These are phyloP conservation scores for Poliocrania exsul DNA, from an alignment of 2,797 vertebrate species.

Conservation along the genomic window DNA sequence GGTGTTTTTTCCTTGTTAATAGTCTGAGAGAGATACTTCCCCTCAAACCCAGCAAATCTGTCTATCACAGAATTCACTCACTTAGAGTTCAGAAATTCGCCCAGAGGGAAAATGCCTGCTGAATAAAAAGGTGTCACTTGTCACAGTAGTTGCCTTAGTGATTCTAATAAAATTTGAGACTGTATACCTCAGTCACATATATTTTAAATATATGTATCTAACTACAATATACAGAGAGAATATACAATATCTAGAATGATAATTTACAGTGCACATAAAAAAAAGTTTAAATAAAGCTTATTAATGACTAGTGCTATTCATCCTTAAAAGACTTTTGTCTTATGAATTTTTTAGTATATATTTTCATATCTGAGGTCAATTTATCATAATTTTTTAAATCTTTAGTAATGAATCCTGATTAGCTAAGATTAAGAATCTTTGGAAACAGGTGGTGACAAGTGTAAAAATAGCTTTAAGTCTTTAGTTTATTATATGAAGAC, in stretches of 20 bases:
- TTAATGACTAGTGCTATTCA: not conserved
- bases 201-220: not conserved
- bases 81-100: not conserved
- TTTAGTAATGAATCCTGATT: not conserved
- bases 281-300: not conserved
- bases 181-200: not conserved
- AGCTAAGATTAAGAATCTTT: not conserved
- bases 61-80: not conserved
- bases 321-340: not conserved
- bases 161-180: not conserved
- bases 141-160: not conserved
- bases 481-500: rapidly evolving
- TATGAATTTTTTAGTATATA: not conserved
- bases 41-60: not conserved
- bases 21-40: not conserved
- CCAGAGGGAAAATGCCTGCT: not conserved
- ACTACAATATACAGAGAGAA: not conserved
- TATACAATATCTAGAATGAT: not conserved
- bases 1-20: not conserved
- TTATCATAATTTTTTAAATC: not conserved
- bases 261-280: not conserved
- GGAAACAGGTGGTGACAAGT: not conserved
- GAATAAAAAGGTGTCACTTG: not conserved
- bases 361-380: not conserved
- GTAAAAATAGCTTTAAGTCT: not conserved